Conservation (phyloP, 2,888 invertebrate genomes). For the Uloborus plumipes region DNA sequence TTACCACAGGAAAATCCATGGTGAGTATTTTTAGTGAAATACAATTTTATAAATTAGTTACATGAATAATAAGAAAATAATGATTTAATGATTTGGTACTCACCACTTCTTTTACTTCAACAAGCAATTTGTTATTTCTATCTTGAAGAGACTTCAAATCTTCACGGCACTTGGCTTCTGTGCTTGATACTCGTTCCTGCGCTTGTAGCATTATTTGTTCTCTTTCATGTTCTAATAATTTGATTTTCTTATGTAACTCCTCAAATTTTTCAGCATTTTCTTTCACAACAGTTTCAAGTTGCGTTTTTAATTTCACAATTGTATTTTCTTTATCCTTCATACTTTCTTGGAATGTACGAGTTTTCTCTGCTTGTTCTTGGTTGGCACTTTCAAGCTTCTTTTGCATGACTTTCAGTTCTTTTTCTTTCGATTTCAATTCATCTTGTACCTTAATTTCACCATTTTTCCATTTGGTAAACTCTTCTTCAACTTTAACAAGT, state of each 20-base stretch:
- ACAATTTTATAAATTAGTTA: too few relatives aligned
- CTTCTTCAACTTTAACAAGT: conserved; percentile 26
- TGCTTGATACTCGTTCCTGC: conserved; percentile 45
- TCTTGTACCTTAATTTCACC: conserved; percentile 24
- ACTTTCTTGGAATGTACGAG: conserved; percentile 36
- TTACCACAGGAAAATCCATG: too few relatives aligned
- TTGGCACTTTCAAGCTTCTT: conserved; percentile 28
- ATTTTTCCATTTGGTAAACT: conserved; percentile 21
- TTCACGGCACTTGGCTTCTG: conserved; percentile 55
- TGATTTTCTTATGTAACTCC: conserved; percentile 41
- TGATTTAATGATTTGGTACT: conserved; percentile 2
- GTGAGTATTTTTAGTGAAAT: too few relatives aligned
- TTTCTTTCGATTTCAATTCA: conserved; percentile 38
- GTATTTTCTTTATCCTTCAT: conserved; percentile 54
- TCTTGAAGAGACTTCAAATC: conserved; percentile 42
- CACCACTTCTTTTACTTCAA: conserved; percentile 47
- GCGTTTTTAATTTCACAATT: conserved; percentile 44
- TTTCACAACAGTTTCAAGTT: conserved; percentile 30
- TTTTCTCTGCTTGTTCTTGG: conserved; percentile 38
- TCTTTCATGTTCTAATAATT: conserved; percentile 32
- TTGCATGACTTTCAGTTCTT: conserved; percentile 37
- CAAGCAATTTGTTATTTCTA: conserved; percentile 26
- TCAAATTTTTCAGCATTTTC: conserved; percentile 37
- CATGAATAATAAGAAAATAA: not conserved
- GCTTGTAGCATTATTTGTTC: conserved; percentile 53